A percentile compares a stretch with the other conserved stretches of the same genome.
Evolutionary conservation across 2,797 vertebrate species (phyloP).

Genomic region (Pogonophryne albipinna): DNA sequence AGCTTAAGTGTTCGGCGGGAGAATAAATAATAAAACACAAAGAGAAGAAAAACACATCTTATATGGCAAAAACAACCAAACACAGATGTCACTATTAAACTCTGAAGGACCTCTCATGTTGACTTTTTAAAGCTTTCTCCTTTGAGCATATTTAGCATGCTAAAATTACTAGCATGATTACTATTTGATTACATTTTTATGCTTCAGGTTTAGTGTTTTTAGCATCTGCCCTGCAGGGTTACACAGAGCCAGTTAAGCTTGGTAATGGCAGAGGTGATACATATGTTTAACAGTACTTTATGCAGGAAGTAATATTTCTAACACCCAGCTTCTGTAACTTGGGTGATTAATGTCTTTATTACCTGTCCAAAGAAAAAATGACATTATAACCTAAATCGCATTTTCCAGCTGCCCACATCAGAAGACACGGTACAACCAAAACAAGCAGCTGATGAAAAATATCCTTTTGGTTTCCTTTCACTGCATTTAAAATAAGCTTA

Average conservation of each 20-base stretch:
- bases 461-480: conserved; percentile 14
- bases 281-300: not conserved
- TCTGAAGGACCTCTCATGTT: conserved; percentile 25
- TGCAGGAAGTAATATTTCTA: not conserved
- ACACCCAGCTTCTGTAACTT: no score
- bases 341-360: conserved; percentile 3
- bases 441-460: conserved; percentile 40
- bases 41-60: conserved; percentile 21
- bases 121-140: conserved; percentile 10
- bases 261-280: not conserved
- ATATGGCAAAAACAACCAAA: conserved; percentile 12
- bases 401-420: conserved; percentile 28
- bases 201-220: conserved; percentile 21
- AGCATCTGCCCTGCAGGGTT: conserved; percentile 10
- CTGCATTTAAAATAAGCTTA: conserved; percentile 17
- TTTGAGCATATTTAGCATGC: not conserved
- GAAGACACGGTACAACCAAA: conserved; percentile 16
- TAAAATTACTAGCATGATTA: conserved; percentile 4
- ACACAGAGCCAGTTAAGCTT: not conserved
- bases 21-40: conserved; percentile 42
- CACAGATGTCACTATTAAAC: conserved; percentile 26
- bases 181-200: conserved; percentile 12
- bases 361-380: conserved; percentile 13
- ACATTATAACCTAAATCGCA: conserved; percentile 12
- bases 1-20: not conserved